Evolutionary conservation across 2,797 vertebrate species (phyloP), one percentile per base, ranked within the genome.

Genomic region (Sebastes diaconus): DNA sequence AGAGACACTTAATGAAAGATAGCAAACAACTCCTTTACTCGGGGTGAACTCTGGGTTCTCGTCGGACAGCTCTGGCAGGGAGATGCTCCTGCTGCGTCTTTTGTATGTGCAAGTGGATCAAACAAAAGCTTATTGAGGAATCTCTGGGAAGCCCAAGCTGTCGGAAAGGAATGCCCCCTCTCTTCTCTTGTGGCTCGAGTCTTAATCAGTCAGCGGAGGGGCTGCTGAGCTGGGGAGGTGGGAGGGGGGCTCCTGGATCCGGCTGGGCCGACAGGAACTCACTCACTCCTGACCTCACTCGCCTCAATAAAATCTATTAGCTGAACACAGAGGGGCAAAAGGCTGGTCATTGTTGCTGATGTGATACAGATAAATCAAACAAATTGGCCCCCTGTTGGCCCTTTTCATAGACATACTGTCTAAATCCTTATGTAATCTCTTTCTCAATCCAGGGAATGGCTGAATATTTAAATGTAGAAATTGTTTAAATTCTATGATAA

Each of bases 61-160:
- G 74, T 83, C 57, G 50, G 84, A 80, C 67, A 14, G 76, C 73
- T 74, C 83, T 82, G 89, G 78, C 76, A 42, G 58, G 50, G 84
- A 90, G 76, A 84, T 82, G 84, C 80, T 74, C 85, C 92, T 16
- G 82, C 89, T 87, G 75, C 77, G 75, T 83, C 90, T 84, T 94
- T 93, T 93, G 88, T 91, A 61, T 66, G 84, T 57, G 67, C 77
- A 69, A 90, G 85, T 84, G 86, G 87, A 78, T 87, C 87, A 92
- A 92, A 95, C 89, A 94, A 94, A 94, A 92, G 91, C 90, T 88
- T 89, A 91, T 81, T 87, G 87, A 84, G 77, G 84, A 87, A 94
- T 93, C 93, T 93, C 93, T 85, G 87, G 93, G 93, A 93, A 93
- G 91, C 87, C 84, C 81, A 22, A 74, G 84, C 88, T 89, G 88